Evolutionary conservation across 1,140 invertebrate genomes (phyloP), one percentile per base, ranked within the genome.

Genomic region (Drosophila parabipectinata): DNA sequence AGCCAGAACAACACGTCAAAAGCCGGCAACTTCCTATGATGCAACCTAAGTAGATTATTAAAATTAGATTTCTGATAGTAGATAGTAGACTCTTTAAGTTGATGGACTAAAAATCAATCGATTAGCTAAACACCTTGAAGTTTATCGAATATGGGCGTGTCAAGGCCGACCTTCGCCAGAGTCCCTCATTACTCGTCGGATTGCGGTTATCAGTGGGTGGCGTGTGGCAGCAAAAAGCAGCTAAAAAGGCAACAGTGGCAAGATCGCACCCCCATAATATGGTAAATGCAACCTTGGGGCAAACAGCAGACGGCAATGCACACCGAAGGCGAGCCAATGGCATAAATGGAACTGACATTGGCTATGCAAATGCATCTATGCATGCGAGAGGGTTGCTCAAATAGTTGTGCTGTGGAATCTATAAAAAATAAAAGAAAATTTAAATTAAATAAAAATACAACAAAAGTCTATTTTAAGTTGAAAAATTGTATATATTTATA

Each of bases 231-330:
- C 28, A 18, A 14, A 8, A 15, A 18, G 41, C 14, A 3, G 21
- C 21, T 21, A 21, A 41, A 44, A 39, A 3, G 15, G 24, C 34
- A 52, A 10, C 48, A 67, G 61, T 39, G 62, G 76, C 80, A 56
- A 76, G 56, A 85, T 67, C 69, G 83, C 82, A 79, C 81, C 81
- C 81, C 68, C 71, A 87, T 82, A 60, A 53, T 74, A 87, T 74
- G 82, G 63, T 72, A 62, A 69, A 67, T 58, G 74, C 78, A 81
- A 76, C 82, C 82, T 85, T 85, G 81, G 57, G 55, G 68, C 68
- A 71, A 71, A 32, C 48, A 78, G 72, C 63, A 52, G 47, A 73
- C 60, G 57, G 54, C 74, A 69, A 77, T 77, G 39, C 59, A 47
- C 67, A 68, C 24, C 47, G 74, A 74, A 87, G 77, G 77, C 68